Evolutionary conservation across 2,888 invertebrate genomes (phyloP), one percentile per base, ranked within the genome.

Genomic region (Octonoba sinensis): DNA sequence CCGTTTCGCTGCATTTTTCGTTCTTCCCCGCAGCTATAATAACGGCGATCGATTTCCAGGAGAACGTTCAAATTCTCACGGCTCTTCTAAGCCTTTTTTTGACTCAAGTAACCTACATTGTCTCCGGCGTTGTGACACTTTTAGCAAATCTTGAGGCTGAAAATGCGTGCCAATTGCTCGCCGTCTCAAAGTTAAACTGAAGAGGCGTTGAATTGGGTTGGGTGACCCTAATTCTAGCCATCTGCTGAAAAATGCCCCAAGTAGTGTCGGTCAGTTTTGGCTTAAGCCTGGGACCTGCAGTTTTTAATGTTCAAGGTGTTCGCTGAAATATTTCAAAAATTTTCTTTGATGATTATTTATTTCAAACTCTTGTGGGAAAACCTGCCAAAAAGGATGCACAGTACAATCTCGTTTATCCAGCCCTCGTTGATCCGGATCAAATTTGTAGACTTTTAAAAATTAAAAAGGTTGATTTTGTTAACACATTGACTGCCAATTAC

Each of bases 171-270:
- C 77, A 77, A 70, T 70, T 71, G 65, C 71, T 47, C 36, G 36
- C 36, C 64, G 76, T 77, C 76, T 77, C 76, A 56, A 76, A 69
- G 77, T 70, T 62, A 70, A 70, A 56, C 71, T 78, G 77, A 70
- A 78, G 77, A 71, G 77, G 77, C 70, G 70, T 62, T 62, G 64
- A 69, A 59, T 78, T 78, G 57, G 76, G 64, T 62, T 78, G 36
- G 46, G 71, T 78, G 77, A 78, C 77, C 77, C 77, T 78, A 78
- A 78, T 78, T 78, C 65, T 54, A 65, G 47, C 70, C 77, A 71
- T 71, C 77, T 78, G 71, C 78, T 65, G 51, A 56, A 76, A n/a
- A 67, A 65, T 57, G 20, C 57, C 15, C 22, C 22, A n/a, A 54
- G 20, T 16, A 54, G 54, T 20, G 8, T 54, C n/a, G 54, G n/a